Evolutionary conservation across 2,113 vertebrate genomes (phyloP).

Genomic region (Alosa alosa): DNA sequence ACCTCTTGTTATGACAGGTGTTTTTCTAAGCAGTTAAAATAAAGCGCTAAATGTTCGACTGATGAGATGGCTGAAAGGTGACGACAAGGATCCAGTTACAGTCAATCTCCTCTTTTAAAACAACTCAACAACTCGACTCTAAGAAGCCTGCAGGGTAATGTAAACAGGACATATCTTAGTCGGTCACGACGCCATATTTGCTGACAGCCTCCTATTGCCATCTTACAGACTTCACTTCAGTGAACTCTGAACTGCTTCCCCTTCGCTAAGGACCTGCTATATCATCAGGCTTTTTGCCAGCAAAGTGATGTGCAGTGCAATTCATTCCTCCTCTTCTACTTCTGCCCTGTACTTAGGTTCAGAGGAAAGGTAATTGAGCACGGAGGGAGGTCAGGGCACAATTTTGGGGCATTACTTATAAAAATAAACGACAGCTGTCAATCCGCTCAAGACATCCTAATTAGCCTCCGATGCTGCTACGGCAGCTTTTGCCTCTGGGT

Average conservation of each 20-base stretch:
- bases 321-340: neutral
- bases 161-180: neutral
- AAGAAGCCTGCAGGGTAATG: neutral
- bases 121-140: neutral
- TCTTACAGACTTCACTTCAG: constrained; percentile 40
- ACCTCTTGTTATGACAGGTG: constrained; percentile 8
- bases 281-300: neutral
- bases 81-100: neutral
- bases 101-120: neutral
- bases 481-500: neutral
- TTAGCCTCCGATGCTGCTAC: neutral
- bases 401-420: neutral
- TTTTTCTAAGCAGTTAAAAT: neutral
- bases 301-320: neutral
- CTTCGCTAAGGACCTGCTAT: neutral
- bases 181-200: constrained; percentile 43
- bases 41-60: neutral
- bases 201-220: constrained; percentile 47
- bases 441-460: neutral
- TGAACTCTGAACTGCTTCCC: neutral
- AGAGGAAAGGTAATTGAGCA: neutral
- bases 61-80: neutral
- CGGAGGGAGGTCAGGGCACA: neutral
- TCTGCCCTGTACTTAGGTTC: neutral
- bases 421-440: neutral